Evolutionary conservation across 2,888 invertebrate genomes (phyloP), one percentile per base, ranked within the genome.

Genomic region (Hesperia comma): DNA sequence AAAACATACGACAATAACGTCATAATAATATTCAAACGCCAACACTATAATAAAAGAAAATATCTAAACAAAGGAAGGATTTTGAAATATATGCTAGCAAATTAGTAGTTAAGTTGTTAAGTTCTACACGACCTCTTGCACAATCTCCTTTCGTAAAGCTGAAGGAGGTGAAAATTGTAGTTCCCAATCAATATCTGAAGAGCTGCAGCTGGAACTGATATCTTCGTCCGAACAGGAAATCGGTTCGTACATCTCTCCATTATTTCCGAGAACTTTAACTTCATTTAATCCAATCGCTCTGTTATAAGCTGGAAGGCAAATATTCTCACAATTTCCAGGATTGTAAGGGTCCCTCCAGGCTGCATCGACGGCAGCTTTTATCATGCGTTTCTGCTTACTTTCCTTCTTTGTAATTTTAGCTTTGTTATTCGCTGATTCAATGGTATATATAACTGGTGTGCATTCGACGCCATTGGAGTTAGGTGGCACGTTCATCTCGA

Each of bases 111-210:
- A 14, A n/a, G 51, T 51, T 21, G 21, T 37, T 55, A 14, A n/a
- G 51, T 51, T 21, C 12, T 62, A 62, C 43, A 43, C 7, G 2
- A 43, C 19, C 2, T 64, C 53, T 32, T 5, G 19, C 1, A n/a
- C 17, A 19, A 41, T 15, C n/a, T 26, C 14, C 19, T 60, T 60
- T n/a, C 46, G 43, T 21, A 46, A 37, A 15, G 33, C 19, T 2
- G 43, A 60, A 0, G 90, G 90, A 12, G 89, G 90, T 1, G 89
- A 83, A 69, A 88, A 92, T 63, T 88, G 86, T 61, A 92, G 79
- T 71, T 90, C 90, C 90, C 90, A 92, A 69, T 92, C 86, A 0
- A 88, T 72, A 64, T 86, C 87, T 43, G 88, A 74, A 0, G 88
- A 90, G 64, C 83, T 83, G 54, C 79, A 81, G n/a, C 81, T 80